Percentiles rank a stretch among this genome's conserved stretches.
Conservation (phyloP, 2,113 vertebrate species). For the Loxodonta africana region DNA sequence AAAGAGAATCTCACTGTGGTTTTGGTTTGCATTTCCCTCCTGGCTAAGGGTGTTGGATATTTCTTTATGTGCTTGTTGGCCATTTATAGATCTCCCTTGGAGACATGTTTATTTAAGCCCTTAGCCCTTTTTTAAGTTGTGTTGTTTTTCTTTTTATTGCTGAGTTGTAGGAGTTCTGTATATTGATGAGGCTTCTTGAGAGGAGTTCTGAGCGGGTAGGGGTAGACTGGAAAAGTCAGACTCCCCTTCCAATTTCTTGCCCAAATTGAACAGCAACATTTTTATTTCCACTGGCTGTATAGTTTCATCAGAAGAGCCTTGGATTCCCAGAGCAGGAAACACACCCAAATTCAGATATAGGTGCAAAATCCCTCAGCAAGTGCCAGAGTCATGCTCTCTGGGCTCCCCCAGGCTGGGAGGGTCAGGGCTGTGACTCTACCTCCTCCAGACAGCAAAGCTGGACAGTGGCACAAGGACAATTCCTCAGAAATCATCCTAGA, state of each 20-base stretch:
- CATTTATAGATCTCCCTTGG: neutral
- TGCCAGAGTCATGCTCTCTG: neutral
- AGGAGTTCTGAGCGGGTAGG: neutral
- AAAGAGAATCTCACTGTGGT: neutral
- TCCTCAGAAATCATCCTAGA: neutral
- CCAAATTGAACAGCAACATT: neutral
- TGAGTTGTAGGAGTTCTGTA: neutral
- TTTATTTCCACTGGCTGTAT: neutral
- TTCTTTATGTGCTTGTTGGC: neutral
- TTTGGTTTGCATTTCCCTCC: neutral
- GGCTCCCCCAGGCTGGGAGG: neutral
- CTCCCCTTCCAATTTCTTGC: neutral
- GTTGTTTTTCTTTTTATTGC: neutral
- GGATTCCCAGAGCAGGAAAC: conserved; percentile 4
- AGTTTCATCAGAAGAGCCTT: neutral
- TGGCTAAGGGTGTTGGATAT: neutral
- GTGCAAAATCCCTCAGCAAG: neutral
- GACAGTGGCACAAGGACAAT: neutral
- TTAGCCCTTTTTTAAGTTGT: neutral
- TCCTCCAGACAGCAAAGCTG: neutral
- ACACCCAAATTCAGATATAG: neutral
- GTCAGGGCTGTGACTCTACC: neutral
- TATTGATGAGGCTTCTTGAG: neutral
- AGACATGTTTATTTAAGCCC: neutral
- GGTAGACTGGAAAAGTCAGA: neutral